phyloP scores from a whole-genome alignment of 2,113 vertebrate species.

The Gasterosteus nipponicus region DNA sequence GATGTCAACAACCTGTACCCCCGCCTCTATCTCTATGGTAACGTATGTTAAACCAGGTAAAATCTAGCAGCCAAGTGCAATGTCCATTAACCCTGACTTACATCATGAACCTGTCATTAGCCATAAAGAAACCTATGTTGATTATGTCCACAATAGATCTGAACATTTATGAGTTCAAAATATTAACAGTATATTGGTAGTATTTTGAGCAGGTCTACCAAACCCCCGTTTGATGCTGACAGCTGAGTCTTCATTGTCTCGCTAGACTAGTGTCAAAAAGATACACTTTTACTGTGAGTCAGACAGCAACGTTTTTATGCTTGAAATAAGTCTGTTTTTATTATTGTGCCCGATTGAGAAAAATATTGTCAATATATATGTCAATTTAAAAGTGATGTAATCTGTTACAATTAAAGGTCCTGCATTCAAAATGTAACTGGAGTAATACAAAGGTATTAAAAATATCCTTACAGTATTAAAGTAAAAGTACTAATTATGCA shows the following conservation, averaged over 20 bases:
- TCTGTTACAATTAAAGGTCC: background rate
- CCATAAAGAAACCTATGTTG: conserved; percentile 4
- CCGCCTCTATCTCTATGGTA: background rate
- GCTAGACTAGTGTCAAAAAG: background rate
- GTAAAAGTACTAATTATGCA: background rate
- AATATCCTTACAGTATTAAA: background rate
- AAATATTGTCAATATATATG: background rate
- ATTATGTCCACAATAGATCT: background rate
- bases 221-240: background rate
- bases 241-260: background rate
- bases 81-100: conserved; percentile 5
- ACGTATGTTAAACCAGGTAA: background rate
- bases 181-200: background rate
- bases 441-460: background rate
- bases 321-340: background rate
- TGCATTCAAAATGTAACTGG: background rate
- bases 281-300: background rate
- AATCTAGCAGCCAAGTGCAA: background rate
- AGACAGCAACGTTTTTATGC: background rate
- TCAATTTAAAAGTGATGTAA: background rate
- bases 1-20: background rate
- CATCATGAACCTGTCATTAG: background rate
- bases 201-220: background rate
- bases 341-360: background rate
- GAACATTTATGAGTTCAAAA: background rate